Evolutionary conservation across 30 jellyfish, hydroid and myxozoan species (phyloP), one percentile per base, ranked within the genome.

Genomic region (Haliclystus octoradiatus): DNA sequence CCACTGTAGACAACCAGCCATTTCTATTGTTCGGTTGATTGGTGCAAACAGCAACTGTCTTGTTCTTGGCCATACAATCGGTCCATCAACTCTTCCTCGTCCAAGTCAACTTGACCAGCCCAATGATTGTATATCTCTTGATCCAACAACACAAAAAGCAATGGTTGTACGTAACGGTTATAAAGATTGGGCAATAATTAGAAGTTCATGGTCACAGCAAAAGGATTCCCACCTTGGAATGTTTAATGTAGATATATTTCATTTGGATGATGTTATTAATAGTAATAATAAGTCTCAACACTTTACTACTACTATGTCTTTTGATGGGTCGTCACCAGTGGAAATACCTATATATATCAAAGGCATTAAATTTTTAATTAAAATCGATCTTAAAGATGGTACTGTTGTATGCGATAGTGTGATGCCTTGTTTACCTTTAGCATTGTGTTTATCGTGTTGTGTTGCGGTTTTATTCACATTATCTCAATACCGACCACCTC

Each of bases 401-500:
- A 70, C 72, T 25, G 68, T 77, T 50, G 27, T 24, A 1, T 82
- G 74, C 28, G 31, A 67, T 31, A 78, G 90, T 1, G 52, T 60
- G 19, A 74, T 62, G 5, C 1, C 71, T 0, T 61, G 62, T 68
- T 78, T 82, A 14, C 83, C 94, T 32, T 90, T 73, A 62, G 34
- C 51, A 14, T 26, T 72, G 0, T 49, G 90, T 34, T 30, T 82
- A 5, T 79, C 77, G 9, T 65, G 73, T 14, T 64, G 88, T 46
- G 26, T 82, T 33, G 94, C 94, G 5, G 83, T 82, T 0, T 68
- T 74, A 28, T 82, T 65, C 66, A 68, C 75, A 25, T 65, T 82
- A 33, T 82, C 91, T 57, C 94, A 82, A 50, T 78, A 83, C n/a
- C 50, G 94, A 50, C 74, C 82, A 23, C 67, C 94, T 7, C 94